These are phyloP conservation scores for Onychomys arenicola DNA, from an alignment of 2,797 vertebrate species.

Conservation along the genomic window DNA sequence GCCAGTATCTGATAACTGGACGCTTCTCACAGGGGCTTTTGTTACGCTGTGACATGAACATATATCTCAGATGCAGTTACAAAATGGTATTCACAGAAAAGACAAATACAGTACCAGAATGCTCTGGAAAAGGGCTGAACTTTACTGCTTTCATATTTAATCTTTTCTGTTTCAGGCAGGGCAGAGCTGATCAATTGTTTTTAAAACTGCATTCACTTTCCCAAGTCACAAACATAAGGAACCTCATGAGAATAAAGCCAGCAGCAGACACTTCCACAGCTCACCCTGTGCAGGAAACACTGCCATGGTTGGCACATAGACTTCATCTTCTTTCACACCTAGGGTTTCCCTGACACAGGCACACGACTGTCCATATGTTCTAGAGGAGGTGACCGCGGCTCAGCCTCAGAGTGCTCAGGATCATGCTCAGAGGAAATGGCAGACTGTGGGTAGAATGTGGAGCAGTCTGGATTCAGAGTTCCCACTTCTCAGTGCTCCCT, in stretches of 20 bases:
- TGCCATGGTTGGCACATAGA: too few species aligned
- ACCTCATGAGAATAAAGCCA: neutral
- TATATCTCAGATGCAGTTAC: neutral
- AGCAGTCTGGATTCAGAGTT: neutral
- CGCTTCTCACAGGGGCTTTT: neutral
- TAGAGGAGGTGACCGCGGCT: neutral
- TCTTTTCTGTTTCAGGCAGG: neutral
- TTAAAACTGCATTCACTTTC: neutral
- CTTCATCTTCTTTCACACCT: neutral
- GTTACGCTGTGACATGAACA: neutral
- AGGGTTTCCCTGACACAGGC: neutral
- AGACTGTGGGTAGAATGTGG: neutral
- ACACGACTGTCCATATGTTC: neutral
- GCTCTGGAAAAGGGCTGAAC: neutral
- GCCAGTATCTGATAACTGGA: neutral
- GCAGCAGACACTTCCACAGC: neutral
- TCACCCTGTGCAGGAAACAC: neutral
- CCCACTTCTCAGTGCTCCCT: neutral
- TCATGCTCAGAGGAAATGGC: neutral
- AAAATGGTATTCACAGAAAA: neutral
- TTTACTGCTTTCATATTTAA: neutral
- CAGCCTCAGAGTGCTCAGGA: neutral
- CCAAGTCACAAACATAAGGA: neutral
- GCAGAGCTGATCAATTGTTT: neutral
- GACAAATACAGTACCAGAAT: neutral